Base-by-base conservation (phyloP, 2,113 vertebrate species). In the Lepus europaeus region DNA sequence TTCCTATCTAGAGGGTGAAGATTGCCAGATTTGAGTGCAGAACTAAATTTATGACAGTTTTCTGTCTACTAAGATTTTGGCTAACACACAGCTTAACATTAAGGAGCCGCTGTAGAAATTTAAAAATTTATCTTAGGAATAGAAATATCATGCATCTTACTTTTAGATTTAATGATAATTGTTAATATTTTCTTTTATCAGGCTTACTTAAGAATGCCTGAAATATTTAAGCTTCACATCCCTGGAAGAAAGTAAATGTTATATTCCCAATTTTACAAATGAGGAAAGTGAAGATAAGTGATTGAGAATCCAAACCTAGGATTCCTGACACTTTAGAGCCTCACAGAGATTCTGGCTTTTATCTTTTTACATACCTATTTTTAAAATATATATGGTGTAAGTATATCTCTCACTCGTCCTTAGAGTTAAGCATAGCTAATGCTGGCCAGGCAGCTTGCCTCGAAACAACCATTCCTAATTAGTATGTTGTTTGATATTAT, bases 51-150 rank as follows among this genome's bases (percentile, higher is more conserved):
- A 78, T 64, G 63, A 4, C 31, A 27, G 56, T 81, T 72, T 82
- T 90, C n/a, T 84, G 17, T 92, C 73, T 81, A 83, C 23, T 72
- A 59, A 85, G 20, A 68, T 63, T 96, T 91, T 91, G 22, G 31
- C 59, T 68, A 64, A 64, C 79, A 17, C 2, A 22, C 20, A 78
- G 14, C 13, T 74, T 25, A 73, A 6, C 36, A 87, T 74, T 59
- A 87, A 89, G 20, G 33, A 56, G 13, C 0, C 31, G 51, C 22
- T 61, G 36, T 81, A 53, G 29, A 95, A 94, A 76, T 94, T 78
- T 96, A 94, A 93, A 53, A 87, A 90, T 51, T 85, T 63, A 70
- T 22, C 23, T 81, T 82, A 82, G 59, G 9, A 70, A 17, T 79
- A 89, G 61, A 94, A 85, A 85, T 90, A 25, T 9, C 59, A 69